These are phyloP conservation scores for Tapera naevia DNA, from an alignment of 2,797 vertebrate genomes.

Conservation along the genomic window DNA sequence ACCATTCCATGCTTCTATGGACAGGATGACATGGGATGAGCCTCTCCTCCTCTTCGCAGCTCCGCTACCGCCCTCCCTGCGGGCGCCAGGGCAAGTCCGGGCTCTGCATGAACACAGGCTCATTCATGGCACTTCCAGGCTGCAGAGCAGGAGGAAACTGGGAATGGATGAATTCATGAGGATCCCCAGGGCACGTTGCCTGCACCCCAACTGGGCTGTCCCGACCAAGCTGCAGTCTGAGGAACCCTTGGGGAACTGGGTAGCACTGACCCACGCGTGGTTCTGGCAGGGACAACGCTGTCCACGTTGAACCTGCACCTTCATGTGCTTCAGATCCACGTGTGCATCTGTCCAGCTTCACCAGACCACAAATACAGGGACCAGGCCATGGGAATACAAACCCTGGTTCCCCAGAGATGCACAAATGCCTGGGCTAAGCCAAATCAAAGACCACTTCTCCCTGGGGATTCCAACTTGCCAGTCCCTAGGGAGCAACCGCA, in stretches of 20 bases:
- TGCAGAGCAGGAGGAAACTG: background rate
- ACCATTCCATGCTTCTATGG: no score
- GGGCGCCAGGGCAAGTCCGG: conserved; percentile 7
- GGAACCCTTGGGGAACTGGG: background rate
- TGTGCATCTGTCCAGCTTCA: background rate
- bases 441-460: background rate
- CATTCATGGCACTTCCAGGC: conserved; percentile 22
- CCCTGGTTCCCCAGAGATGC: accelerated
- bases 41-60: conserved; percentile 22
- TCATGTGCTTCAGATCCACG: accelerated
- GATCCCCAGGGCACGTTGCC: background rate
- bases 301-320: background rate
- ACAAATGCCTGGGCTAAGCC: background rate
- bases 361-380: background rate
- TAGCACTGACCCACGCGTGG: background rate
- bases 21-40: background rate
- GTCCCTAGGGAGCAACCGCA: background rate
- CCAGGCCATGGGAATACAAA: background rate
- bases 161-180: conserved; percentile 17
- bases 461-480: background rate
- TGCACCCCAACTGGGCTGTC: background rate
- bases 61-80: background rate
- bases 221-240: accelerated
- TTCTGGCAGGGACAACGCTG: background rate
- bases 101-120: conserved; percentile 11